Evolutionary conservation across 2,113 vertebrate species (phyloP).

Genomic region (Labeo catla): DNA sequence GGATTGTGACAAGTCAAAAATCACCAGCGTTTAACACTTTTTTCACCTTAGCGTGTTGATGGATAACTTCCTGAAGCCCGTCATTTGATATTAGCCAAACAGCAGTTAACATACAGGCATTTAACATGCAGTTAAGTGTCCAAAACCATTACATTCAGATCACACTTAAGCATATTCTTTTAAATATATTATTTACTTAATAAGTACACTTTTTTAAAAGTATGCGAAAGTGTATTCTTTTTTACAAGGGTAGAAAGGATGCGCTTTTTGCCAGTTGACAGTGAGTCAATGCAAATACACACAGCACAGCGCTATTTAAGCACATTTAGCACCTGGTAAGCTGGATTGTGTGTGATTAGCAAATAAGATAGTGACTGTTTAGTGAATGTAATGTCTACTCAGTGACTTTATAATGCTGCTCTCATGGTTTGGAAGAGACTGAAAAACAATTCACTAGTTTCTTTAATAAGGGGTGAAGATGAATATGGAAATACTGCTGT

Average conservation of each 20-base stretch:
- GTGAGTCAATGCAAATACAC: background rate
- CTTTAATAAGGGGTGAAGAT: background rate
- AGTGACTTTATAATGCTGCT: background rate
- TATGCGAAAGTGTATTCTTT: background rate
- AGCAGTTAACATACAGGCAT: background rate
- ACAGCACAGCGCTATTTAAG: no score
- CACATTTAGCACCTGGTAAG: background rate
- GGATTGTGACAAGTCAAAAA: constrained; percentile 36
- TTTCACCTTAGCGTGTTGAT: background rate
- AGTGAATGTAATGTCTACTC: background rate
- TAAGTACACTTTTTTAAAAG: background rate
- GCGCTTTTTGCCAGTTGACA: background rate
- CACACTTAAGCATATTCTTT: background rate
- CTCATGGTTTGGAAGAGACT: background rate
- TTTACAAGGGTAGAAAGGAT: background rate
- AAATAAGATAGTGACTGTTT: background rate
- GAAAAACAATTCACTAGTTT: no score
- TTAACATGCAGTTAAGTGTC: background rate
- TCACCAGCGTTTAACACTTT: constrained; percentile 17
- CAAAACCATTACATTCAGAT: background rate
- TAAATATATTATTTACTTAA: background rate
- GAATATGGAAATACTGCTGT: no score
- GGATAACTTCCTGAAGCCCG: background rate
- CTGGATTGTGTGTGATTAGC: background rate
- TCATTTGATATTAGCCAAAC: background rate